These are phyloP conservation scores for Lumbricus terrestris DNA, from an alignment of 2,888 invertebrate species.

Conservation along the genomic window DNA sequence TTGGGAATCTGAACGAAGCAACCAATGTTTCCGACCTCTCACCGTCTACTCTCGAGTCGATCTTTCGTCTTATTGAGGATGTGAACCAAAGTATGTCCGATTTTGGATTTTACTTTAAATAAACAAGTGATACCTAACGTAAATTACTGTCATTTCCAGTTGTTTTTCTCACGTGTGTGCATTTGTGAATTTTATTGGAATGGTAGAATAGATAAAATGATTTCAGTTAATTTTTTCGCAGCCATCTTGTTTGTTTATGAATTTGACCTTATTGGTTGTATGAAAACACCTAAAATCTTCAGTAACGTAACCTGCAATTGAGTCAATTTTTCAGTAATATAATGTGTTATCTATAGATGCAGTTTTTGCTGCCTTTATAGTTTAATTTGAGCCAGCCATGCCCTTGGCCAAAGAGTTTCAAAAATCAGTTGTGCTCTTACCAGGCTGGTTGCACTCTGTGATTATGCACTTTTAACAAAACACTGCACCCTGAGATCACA, in stretches of 20 bases:
- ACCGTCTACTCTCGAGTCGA: neutral
- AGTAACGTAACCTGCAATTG: too few species aligned
- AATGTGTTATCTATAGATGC: too few species aligned
- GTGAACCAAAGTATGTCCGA: neutral
- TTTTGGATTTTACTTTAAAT: neutral
- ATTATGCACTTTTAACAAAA: neutral
- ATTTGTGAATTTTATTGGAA: neutral
- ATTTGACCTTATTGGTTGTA: too few species aligned
- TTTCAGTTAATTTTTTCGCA: neutral
- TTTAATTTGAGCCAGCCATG: too few species aligned
- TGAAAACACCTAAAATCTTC: too few species aligned
- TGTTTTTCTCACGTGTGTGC: neutral
- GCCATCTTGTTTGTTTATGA: too few species aligned
- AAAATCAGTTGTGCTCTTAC: too few species aligned
- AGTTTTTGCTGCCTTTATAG: too few species aligned
- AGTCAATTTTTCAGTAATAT: too few species aligned
- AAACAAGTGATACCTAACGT: too few species aligned
- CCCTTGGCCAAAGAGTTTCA: too few species aligned
- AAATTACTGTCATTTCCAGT: neutral
- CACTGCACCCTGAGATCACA: neutral
- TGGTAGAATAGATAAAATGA: neutral
- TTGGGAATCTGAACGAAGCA: neutral
- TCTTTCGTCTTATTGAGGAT: neutral
- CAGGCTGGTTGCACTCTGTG: neutral
- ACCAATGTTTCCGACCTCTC: neutral